Percentiles rank a stretch among this genome's conserved stretches.
These are phyloP conservation scores for Peromyscus maniculatus DNA, from an alignment of 2,113 vertebrate species.

Conservation along the genomic window DNA sequence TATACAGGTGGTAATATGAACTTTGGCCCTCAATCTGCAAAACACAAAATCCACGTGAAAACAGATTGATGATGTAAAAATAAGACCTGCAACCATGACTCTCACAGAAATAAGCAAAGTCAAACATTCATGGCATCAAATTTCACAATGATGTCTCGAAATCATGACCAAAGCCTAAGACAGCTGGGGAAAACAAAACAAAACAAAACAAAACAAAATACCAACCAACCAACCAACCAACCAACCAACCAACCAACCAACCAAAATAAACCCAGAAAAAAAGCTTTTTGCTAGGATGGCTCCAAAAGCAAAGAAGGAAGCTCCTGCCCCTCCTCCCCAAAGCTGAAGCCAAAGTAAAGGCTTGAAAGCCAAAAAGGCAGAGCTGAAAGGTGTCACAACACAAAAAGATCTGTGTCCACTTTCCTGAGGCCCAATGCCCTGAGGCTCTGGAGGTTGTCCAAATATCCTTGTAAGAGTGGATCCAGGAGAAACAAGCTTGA, in stretches of 20 bases:
- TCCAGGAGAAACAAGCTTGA: not conserved
- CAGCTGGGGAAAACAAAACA: not conserved
- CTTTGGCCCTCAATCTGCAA: not conserved
- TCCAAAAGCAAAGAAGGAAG: not conserved
- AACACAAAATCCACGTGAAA: not conserved
- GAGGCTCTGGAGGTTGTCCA: not conserved
- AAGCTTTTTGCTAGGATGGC: not conserved
- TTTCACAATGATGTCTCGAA: not conserved
- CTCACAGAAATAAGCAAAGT: not conserved
- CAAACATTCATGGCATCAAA: not conserved
- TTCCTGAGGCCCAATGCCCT: not conserved
- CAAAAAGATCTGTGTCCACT: not conserved
- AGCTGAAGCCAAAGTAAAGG: not conserved
- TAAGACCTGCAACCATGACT: not conserved
- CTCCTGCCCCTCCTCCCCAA: not conserved
- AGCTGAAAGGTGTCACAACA: not conserved
- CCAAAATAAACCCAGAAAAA: not conserved
- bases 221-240: not conserved
- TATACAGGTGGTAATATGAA: not conserved
- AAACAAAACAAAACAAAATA: not conserved
- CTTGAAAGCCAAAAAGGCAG: not conserved
- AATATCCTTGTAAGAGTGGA: not conserved
- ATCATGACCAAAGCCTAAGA: not conserved
- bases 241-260: not conserved
- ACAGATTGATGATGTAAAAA: not conserved